phyloP scores from a whole-genome alignment of 2,888 invertebrate genomes.

The Drosophila subsilvestris region DNA sequence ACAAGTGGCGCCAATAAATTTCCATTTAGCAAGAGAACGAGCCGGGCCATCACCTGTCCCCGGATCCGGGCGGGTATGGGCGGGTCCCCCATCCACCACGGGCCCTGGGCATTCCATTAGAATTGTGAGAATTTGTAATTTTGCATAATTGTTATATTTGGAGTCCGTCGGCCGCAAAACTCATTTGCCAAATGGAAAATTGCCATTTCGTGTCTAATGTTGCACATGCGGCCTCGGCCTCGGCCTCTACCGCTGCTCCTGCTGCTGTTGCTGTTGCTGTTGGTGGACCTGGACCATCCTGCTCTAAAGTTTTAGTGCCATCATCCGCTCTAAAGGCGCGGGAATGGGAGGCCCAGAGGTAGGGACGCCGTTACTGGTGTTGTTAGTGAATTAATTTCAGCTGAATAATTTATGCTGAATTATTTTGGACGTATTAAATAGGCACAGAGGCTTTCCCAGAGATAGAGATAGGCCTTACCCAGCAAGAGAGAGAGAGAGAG shows the following conservation, averaged over 20 bases:
- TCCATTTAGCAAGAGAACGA: slow-evolving; percentile 67
- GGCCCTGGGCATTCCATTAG: slow-evolving; percentile 75
- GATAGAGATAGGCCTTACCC: neutral
- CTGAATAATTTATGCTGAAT: slow-evolving; percentile 80
- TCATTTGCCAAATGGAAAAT: slow-evolving; percentile 83
- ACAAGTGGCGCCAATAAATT: slow-evolving; percentile 76
- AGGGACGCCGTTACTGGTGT: slow-evolving; percentile 48
- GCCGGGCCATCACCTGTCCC: slow-evolving; percentile 30
- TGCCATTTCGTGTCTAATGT: slow-evolving; percentile 82
- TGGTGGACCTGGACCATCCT: neutral
- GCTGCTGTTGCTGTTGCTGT: neutral
- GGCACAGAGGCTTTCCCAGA: slow-evolving; percentile 26
- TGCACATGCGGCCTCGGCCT: slow-evolving; percentile 74
- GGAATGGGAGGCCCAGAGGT: neutral
- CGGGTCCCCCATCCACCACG: slow-evolving; percentile 11
- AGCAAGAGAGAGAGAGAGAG: neutral
- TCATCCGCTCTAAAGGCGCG: slow-evolving; percentile 4
- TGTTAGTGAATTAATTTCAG: slow-evolving; percentile 81
- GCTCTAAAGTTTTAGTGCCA: slow-evolving; percentile 59
- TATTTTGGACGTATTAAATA: slow-evolving; percentile 76
- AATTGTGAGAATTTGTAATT: slow-evolving; percentile 82
- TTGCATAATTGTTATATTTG: slow-evolving; percentile 81
- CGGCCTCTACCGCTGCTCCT: neutral
- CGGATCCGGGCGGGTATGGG: neutral
- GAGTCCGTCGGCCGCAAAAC: slow-evolving; percentile 81